phyloP scores from a whole-genome alignment of 2,888 invertebrate species.

The Mimachlamys varia region DNA sequence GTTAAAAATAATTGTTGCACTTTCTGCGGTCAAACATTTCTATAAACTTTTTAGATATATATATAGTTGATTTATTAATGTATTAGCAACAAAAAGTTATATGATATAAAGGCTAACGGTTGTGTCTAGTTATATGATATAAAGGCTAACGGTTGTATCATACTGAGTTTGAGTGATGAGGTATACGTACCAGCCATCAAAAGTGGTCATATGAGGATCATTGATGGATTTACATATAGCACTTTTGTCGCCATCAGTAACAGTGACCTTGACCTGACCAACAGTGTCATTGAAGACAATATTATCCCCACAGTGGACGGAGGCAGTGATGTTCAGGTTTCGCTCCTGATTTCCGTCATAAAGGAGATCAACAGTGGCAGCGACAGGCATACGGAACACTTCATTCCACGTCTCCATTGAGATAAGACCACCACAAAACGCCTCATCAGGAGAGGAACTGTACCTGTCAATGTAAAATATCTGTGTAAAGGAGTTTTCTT shows the following conservation, averaged over 20 bases:
- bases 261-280: conserved; percentile 53
- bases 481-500: too few species aligned
- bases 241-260: conserved; percentile 65
- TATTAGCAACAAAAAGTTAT: too few species aligned
- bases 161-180: too few species aligned
- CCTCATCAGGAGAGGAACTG: neutral
- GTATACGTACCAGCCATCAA: conserved; percentile 71
- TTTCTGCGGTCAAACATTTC: too few species aligned
- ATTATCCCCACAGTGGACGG: conserved; percentile 37
- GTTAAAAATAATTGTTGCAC: too few species aligned
- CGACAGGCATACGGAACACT: conserved; percentile 41
- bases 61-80: too few species aligned
- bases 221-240: conserved; percentile 68
- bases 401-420: conserved; percentile 44
- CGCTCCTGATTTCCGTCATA: conserved; percentile 45
- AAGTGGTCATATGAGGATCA: conserved; percentile 74
- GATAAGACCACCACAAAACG: conserved; percentile 50
- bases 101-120: too few species aligned
- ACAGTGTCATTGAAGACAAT: neutral
- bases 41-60: too few species aligned
- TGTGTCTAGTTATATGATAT: too few species aligned
- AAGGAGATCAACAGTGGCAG: conserved; percentile 46
- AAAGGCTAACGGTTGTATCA: too few species aligned
- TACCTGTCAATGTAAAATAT: neutral
- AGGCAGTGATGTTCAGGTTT: conserved; percentile 12